These are phyloP conservation scores for Melipona beecheii DNA, from an alignment of 2,888 invertebrate genomes.

Conservation along the genomic window DNA sequence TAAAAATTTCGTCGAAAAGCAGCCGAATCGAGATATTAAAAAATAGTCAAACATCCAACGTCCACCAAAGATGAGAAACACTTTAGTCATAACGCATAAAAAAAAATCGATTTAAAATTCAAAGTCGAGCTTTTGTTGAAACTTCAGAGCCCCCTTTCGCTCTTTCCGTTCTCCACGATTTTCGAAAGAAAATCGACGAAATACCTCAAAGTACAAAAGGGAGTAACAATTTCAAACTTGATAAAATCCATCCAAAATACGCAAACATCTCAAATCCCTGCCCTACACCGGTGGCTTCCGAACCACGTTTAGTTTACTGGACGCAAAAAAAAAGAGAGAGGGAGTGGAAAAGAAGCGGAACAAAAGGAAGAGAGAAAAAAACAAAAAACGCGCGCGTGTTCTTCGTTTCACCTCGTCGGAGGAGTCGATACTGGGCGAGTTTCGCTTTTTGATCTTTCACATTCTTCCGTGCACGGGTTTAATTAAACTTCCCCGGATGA, in stretches of 20 bases:
- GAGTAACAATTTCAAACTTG: not conserved
- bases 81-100: too few relatives aligned
- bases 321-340: not conserved
- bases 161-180: too few relatives aligned
- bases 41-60: too few relatives aligned
- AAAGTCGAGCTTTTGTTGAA: too few relatives aligned
- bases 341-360: not conserved
- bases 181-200: not conserved
- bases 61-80: too few relatives aligned
- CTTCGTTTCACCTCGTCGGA: not conserved
- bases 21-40: too few relatives aligned
- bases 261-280: not conserved
- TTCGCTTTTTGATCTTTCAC: slow-evolving; percentile 36
- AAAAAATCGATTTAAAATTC: too few relatives aligned
- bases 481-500: slow-evolving; percentile 47
- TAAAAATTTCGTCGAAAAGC: too few relatives aligned
- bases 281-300: not conserved
- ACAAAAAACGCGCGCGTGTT: slow-evolving; percentile 1
- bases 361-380: not conserved
- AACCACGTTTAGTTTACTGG: not conserved
- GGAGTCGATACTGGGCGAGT: slow-evolving; percentile 23
- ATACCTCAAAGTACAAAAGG: not conserved
- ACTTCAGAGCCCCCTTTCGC: too few relatives aligned
- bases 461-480: slow-evolving; percentile 30
- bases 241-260: not conserved